phyloP scores from a whole-genome alignment of 2,888 invertebrate species.

The Ctenicera cuprea region DNA sequence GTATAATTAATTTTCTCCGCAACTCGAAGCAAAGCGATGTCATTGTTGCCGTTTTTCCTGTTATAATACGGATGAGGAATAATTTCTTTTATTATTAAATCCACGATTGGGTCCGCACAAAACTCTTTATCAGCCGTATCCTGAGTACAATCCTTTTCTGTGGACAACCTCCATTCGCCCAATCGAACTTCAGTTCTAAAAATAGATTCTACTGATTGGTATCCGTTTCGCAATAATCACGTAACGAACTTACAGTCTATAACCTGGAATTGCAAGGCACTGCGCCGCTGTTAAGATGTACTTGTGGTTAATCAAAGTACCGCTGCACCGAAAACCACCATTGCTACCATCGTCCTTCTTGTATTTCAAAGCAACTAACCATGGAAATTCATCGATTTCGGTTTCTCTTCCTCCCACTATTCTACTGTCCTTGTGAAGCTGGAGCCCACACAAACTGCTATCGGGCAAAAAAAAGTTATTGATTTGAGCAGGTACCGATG shows the following conservation, averaged over 20 bases:
- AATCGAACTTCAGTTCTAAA: constrained; percentile 67
- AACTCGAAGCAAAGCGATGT: constrained; percentile 73
- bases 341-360: constrained; percentile 1
- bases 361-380: constrained; percentile 79
- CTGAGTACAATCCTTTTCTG: constrained; percentile 70
- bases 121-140: constrained; percentile 49
- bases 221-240: background rate
- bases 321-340: constrained; percentile 73
- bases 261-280: constrained; percentile 71
- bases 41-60: constrained; percentile 58
- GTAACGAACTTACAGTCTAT: constrained; percentile 15
- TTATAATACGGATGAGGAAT: constrained; percentile 62
- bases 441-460: constrained; percentile 35
- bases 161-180: constrained; percentile 73
- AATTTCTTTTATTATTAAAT: constrained; percentile 62
- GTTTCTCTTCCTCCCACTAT: constrained; percentile 68
- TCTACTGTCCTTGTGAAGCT: constrained; percentile 29
- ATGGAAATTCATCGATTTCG: constrained; percentile 77
- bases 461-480: constrained; percentile 29
- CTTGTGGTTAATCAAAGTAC: constrained; percentile 76
- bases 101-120: constrained; percentile 65
- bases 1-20: constrained; percentile 70
- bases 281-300: constrained; percentile 80
- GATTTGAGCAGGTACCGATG: background rate
- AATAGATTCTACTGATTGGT: too few species aligned